phyloP scores from a whole-genome alignment of 2,113 vertebrate species.

The Lycaon pictus region DNA sequence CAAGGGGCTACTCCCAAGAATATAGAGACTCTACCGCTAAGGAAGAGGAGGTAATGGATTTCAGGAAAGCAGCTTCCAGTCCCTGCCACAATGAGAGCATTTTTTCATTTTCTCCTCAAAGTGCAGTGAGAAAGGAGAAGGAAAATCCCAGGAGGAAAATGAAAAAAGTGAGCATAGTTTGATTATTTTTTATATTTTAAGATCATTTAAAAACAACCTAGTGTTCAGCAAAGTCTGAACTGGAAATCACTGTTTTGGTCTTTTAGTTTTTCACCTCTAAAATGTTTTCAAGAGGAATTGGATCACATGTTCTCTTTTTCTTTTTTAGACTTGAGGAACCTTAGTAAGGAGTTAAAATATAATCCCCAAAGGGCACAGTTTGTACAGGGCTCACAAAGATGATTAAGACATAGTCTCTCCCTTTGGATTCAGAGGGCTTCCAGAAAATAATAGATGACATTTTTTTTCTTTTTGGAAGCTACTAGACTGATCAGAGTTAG shows the following conservation, averaged over 20 bases:
- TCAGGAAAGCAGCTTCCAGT: neutral
- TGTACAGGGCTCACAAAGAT: neutral
- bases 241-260: neutral
- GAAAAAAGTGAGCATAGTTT: neutral
- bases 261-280: neutral
- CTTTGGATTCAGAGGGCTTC: neutral
- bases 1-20: neutral
- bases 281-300: neutral
- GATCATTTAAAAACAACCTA: neutral
- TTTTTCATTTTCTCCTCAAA: neutral
- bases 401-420: neutral
- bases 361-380: neutral
- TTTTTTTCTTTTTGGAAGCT: neutral
- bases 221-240: neutral
- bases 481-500: neutral
- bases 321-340: neutral
- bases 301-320: neutral
- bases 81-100: neutral
- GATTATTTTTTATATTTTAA: neutral
- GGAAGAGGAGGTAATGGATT: neutral
- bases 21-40: neutral
- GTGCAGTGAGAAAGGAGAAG: neutral
- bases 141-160: neutral
- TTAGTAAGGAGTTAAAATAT: constrained; percentile 8
- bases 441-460: neutral